These are phyloP conservation scores for Phyllostomus hastatus DNA, from an alignment of 2,113 vertebrate species.

Conservation along the genomic window DNA sequence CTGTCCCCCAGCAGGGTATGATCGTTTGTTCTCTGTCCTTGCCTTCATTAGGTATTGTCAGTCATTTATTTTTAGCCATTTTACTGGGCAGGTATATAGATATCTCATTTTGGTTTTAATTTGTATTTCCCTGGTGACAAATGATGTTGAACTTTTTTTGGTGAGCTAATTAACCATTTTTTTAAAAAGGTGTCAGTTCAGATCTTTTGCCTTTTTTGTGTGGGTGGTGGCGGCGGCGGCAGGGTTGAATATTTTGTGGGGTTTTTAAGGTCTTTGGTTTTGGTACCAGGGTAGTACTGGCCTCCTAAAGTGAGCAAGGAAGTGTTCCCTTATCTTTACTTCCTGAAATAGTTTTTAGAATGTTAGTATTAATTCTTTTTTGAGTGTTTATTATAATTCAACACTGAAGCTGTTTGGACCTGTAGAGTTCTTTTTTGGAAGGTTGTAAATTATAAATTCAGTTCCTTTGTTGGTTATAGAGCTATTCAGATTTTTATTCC, in stretches of 20 bases:
- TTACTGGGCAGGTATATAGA: background rate
- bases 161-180: background rate
- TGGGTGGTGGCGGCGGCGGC: accelerated
- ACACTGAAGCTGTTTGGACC: background rate
- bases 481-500: background rate
- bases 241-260: background rate
- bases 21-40: background rate
- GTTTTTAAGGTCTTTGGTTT: constrained; percentile 15
- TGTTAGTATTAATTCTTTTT: constrained; percentile 9
- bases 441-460: background rate
- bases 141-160: background rate
- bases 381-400: background rate
- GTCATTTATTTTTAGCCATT: background rate
- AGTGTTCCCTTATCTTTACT: background rate
- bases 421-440: background rate
- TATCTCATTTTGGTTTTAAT: background rate
- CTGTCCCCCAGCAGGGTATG: background rate
- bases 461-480: background rate
- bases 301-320: background rate
- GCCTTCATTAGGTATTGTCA: background rate
- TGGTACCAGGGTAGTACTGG: background rate
- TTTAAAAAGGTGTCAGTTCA: background rate
- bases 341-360: background rate
- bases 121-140: background rate
- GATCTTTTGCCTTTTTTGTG: background rate